Evolutionary conservation across 2,113 vertebrate genomes (phyloP).

Genomic region (Falco punctatus): DNA sequence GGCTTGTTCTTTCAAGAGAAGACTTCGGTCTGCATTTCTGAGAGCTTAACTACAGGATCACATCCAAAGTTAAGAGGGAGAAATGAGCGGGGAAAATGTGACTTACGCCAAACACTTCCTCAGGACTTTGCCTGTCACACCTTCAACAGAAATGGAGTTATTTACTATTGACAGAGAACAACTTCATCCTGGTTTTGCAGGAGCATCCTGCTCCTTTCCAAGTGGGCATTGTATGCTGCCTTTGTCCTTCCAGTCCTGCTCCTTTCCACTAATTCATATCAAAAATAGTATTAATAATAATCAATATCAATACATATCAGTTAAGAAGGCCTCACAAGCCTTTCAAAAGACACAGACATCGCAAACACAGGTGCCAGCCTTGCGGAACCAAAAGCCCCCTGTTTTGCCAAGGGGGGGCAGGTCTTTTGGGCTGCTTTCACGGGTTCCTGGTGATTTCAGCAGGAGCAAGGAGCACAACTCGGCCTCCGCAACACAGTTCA

Average conservation of each 20-base stretch:
- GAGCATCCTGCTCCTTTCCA: not conserved
- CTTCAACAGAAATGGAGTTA: not conserved
- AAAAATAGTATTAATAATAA: not conserved
- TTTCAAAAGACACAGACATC: not conserved
- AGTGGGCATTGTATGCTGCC: fast-evolving
- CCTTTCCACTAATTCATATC: not conserved
- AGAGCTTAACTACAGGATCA: not conserved
- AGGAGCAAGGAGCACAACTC: not conserved
- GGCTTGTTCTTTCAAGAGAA: not conserved
- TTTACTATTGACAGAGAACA: not conserved
- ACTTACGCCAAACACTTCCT: not conserved
- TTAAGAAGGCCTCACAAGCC: not conserved
- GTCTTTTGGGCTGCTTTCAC: not conserved
- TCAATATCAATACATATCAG: not conserved
- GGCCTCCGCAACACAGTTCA: too few relatives aligned
- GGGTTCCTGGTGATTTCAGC: not conserved
- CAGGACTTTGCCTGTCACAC: not conserved
- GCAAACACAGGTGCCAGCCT: fast-evolving
- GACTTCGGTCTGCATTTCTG: not conserved
- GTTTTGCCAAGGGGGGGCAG: fast-evolving
- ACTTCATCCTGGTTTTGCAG: not conserved
- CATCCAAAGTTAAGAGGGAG: not conserved
- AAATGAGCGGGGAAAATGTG: fast-evolving
- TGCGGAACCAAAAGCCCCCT: not conserved
- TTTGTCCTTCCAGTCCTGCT: not conserved